Conservation (phyloP, 2,888 invertebrate genomes). For the Acholoe squamosa region DNA sequence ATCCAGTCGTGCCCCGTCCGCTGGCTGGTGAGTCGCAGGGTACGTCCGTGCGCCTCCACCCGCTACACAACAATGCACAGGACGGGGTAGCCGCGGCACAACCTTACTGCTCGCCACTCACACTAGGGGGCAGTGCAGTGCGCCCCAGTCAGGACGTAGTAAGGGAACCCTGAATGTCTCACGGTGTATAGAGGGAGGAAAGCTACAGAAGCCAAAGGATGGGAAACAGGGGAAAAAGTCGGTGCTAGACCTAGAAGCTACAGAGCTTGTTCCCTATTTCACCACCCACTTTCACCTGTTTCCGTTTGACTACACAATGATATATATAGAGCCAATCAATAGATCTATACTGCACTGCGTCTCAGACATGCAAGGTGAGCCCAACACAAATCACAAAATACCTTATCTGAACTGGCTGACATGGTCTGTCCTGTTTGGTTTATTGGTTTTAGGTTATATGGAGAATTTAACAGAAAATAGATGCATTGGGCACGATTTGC, state of each 20-base stretch:
- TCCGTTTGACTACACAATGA: neutral
- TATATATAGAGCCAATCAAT: neutral
- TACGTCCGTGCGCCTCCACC: slow-evolving; percentile 35
- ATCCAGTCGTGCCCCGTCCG: neutral
- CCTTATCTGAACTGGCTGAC: neutral
- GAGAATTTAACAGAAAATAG: no score
- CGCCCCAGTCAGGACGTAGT: neutral
- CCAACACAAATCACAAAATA: neutral
- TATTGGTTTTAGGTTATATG: neutral
- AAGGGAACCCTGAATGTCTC: neutral
- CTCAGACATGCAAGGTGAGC: slow-evolving; percentile 4
- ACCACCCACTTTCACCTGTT: neutral
- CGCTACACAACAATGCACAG: slow-evolving; percentile 59
- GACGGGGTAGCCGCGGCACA: slow-evolving; percentile 33
- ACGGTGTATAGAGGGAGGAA: neutral
- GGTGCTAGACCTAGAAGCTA: neutral
- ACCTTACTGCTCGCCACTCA: slow-evolving; percentile 10
- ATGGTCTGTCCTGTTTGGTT: neutral
- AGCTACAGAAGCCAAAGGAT: neutral
- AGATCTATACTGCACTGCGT: neutral
- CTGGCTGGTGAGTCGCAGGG: neutral
- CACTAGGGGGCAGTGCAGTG: slow-evolving; percentile 21
- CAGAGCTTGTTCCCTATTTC: neutral
- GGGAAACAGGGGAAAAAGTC: neutral
- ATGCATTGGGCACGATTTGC: no score